Conservation (phyloP, 1,140 invertebrate genomes). For the Papilio dardanus region DNA sequence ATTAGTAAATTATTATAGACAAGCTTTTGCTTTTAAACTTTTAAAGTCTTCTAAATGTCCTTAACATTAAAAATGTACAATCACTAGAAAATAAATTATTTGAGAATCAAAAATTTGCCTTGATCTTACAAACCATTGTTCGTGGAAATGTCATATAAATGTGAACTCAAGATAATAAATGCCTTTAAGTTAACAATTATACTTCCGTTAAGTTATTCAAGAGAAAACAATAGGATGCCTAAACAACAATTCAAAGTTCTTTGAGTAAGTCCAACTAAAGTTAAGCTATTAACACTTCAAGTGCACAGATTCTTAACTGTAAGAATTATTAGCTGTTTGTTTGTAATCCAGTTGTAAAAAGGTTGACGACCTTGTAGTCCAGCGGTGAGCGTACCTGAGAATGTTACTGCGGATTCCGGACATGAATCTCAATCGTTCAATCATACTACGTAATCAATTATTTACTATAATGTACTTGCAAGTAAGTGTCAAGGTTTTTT, state of each 20-base stretch:
- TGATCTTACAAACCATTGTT: no score
- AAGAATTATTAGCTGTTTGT: background rate
- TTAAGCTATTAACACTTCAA: background rate
- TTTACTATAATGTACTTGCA: background rate
- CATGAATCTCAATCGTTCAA: background rate
- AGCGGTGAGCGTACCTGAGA: constrained; percentile 1
- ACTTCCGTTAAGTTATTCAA: background rate
- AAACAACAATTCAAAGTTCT: background rate
- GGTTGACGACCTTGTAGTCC: constrained; percentile 11
- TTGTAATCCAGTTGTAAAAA: background rate
- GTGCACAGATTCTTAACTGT: background rate
- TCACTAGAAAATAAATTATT: background rate
- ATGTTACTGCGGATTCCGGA: background rate
- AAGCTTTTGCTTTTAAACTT: background rate
- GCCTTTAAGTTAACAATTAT: background rate
- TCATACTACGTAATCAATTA: background rate
- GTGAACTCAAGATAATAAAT: background rate
- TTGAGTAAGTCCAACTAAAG: background rate
- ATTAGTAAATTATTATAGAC: background rate
- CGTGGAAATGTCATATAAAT: no score
- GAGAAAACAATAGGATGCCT: background rate
- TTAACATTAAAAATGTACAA: background rate
- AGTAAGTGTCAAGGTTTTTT: background rate
- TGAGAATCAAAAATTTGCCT: background rate
- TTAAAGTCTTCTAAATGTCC: background rate